Evolutionary conservation across 1,140 invertebrate species (phyloP).

Genomic region (Muscidifurax raptorellus): DNA sequence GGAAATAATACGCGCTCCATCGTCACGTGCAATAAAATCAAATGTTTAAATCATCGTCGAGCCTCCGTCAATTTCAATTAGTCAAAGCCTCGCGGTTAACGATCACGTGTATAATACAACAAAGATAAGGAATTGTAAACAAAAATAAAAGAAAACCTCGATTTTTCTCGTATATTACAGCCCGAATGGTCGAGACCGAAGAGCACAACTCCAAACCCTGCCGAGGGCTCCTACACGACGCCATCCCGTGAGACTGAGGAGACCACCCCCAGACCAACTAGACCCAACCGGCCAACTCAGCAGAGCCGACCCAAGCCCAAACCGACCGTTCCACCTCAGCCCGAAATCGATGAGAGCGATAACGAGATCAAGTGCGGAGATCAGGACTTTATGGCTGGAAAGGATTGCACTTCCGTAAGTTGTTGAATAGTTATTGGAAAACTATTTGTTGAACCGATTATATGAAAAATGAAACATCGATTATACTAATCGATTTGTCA

Average conservation of each 20-base stretch:
- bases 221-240: conserved; percentile 62
- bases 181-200: conserved; percentile 84
- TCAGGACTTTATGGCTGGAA: conserved; percentile 81
- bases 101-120: neutral
- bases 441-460: too few relatives aligned
- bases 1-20: too few relatives aligned
- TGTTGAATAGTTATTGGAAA: conserved; percentile 43
- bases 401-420: conserved; percentile 79
- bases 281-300: conserved; percentile 43
- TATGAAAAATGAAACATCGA: too few relatives aligned
- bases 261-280: conserved; percentile 51
- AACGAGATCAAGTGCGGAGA: conserved; percentile 75
- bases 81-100: too few relatives aligned
- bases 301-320: conserved; percentile 51
- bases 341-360: conserved; percentile 69
- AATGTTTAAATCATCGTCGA: too few relatives aligned
- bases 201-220: conserved; percentile 76
- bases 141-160: neutral
- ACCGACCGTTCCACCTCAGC: conserved; percentile 53
- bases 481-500: neutral
- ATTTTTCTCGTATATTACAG: conserved; percentile 65
- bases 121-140: neutral
- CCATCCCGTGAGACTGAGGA: conserved; percentile 58
- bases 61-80: too few relatives aligned
- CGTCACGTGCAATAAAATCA: neutral